Conservation (phyloP, 2,888 invertebrate genomes). For the Argyra leucocephala region DNA sequence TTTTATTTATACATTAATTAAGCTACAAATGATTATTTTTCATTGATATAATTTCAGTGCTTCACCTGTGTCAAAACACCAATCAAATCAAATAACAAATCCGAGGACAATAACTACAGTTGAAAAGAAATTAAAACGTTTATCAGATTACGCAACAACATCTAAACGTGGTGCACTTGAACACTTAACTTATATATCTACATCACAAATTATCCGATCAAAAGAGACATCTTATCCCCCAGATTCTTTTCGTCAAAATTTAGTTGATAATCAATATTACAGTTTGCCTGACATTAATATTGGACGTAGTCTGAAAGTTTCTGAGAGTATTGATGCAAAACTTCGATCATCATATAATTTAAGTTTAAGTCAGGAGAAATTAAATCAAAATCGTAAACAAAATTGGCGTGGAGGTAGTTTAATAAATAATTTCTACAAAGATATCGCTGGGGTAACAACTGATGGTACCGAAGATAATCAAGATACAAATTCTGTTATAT, state of each 20-base stretch:
- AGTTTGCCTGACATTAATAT: constrained; percentile 63
- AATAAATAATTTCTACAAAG: constrained; percentile 2
- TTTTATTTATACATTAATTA: no score
- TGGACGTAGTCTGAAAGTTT: constrained; percentile 58
- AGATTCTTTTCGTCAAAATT: constrained; percentile 28
- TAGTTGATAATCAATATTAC: constrained; percentile 59
- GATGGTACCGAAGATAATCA: constrained; percentile 13
- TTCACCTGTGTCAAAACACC: constrained; percentile 12
- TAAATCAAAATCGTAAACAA: constrained; percentile 12
- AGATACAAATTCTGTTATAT: constrained; percentile 24
- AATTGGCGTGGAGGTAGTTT: neutral
- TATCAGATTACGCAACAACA: constrained; percentile 27
- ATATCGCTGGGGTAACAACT: constrained; percentile 9
- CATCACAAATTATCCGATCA: constrained; percentile 24
- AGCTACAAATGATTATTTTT: neutral
- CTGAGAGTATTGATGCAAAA: constrained; percentile 62
- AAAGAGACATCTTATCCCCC: constrained; percentile 21
- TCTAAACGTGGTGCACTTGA: constrained; percentile 26
- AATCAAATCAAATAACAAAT: constrained; percentile 40
- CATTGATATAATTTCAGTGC: neutral
- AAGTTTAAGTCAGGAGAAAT: constrained; percentile 27
- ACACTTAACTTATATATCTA: constrained; percentile 27
- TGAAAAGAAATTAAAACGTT: constrained; percentile 38
- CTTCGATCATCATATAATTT: constrained; percentile 46
- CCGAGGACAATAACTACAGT: constrained; percentile 49